phyloP scores from a whole-genome alignment of 2,797 vertebrate genomes.

The Lacerta agilis region DNA sequence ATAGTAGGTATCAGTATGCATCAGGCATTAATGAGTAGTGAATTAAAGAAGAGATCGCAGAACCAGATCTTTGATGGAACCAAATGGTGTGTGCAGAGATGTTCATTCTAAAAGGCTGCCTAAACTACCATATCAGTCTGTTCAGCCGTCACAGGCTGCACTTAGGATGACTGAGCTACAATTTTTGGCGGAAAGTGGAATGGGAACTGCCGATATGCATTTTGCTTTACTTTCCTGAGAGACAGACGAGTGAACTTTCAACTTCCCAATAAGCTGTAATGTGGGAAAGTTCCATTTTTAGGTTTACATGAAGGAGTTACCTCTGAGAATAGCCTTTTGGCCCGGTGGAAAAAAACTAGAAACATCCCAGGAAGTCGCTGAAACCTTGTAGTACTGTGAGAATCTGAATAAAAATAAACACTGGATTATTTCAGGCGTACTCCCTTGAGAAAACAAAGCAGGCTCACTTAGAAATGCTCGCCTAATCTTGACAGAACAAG shows the following conservation, averaged over 20 bases:
- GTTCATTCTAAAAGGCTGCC: neutral
- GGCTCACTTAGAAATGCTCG: slow-evolving; percentile 79
- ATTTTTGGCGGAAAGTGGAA: slow-evolving; percentile 61
- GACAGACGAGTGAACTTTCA: slow-evolving; percentile 79
- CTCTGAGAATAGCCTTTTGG: slow-evolving; percentile 86
- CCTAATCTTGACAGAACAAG: slow-evolving; percentile 81
- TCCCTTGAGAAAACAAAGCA: slow-evolving; percentile 80
- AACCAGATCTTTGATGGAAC: neutral
- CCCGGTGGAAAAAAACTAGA: slow-evolving; percentile 82
- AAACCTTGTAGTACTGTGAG: slow-evolving; percentile 84
- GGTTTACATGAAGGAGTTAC: slow-evolving; percentile 87
- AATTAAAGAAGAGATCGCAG: neutral
- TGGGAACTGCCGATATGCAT: slow-evolving; percentile 72
- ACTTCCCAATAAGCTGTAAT: slow-evolving; percentile 81
- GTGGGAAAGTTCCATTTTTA: slow-evolving; percentile 89
- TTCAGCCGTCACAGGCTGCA: slow-evolving; percentile 23
- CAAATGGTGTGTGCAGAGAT: neutral
- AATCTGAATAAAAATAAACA: slow-evolving; percentile 90
- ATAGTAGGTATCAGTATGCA: no score
- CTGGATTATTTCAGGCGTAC: slow-evolving; percentile 81
- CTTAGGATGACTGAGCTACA: slow-evolving; percentile 42
- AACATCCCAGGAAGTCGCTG: slow-evolving; percentile 83
- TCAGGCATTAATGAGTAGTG: neutral
- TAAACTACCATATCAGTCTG: neutral
- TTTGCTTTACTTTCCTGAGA: slow-evolving; percentile 70